These are phyloP conservation scores for Tetranychus piercei DNA, from an alignment of 2,888 invertebrate species.

Conservation along the genomic window DNA sequence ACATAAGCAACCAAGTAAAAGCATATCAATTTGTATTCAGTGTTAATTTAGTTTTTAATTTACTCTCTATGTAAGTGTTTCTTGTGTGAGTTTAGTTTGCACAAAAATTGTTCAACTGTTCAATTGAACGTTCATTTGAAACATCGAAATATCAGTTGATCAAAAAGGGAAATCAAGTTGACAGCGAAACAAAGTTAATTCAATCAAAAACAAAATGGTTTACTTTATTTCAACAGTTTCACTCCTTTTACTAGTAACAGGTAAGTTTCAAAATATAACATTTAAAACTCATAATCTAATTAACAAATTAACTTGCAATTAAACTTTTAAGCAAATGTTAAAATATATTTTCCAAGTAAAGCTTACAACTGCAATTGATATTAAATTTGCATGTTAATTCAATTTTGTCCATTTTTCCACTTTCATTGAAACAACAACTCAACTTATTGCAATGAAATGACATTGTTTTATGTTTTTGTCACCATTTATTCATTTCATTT, in stretches of 20 bases:
- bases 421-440: no score
- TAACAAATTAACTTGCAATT: not conserved
- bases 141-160: not conserved
- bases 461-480: no score
- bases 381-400: slow-evolving; percentile 1
- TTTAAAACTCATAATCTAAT: not conserved
- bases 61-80: no score
- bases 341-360: not conserved
- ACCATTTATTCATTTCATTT: no score
- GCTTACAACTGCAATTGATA: no score
- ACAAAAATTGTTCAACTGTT: not conserved
- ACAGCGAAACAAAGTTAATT: not conserved
- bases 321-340: not conserved
- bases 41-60: no score
- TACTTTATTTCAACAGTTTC: not conserved
- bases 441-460: no score
- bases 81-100: no score
- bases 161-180: not conserved
- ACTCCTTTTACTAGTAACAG: not conserved
- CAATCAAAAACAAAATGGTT: not conserved
- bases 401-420: not conserved
- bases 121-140: not conserved
- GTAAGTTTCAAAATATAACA: not conserved
- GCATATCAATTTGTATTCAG: no score
- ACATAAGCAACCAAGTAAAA: no score